Percentiles rank a stretch among this genome's conserved stretches.
phyloP scores from a whole-genome alignment of 2,797 vertebrate species.

The Arnoldichthys spilopterus region DNA sequence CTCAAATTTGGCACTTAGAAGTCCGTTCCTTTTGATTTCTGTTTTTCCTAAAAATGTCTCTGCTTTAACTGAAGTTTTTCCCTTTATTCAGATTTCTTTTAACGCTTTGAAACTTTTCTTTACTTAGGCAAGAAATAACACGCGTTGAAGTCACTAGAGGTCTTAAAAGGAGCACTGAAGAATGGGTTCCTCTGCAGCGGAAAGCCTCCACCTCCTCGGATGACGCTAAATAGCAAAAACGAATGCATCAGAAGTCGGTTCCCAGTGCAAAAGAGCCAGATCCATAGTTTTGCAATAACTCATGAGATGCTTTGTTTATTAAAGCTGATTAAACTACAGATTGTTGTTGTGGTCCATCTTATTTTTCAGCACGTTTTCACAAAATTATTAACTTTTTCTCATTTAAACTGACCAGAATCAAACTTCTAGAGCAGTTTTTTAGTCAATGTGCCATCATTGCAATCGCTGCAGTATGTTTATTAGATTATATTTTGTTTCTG shows the following conservation, averaged over 20 bases:
- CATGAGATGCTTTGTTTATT: constrained; percentile 39
- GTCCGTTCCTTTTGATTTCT: too few relatives aligned
- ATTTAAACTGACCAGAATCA: not conserved
- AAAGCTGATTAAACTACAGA: constrained; percentile 25
- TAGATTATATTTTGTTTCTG: too few relatives aligned
- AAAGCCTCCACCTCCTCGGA: not conserved
- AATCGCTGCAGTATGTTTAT: too few relatives aligned
- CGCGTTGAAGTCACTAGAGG: not conserved
- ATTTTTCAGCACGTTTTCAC: constrained; percentile 6
- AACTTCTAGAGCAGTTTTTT: not conserved
- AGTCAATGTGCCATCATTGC: not conserved
- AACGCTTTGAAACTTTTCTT: not conserved
- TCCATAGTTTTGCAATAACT: constrained; percentile 20
- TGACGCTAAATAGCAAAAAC: constrained; percentile 24
- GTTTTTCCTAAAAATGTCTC: too few relatives aligned
- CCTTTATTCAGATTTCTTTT: not conserved
- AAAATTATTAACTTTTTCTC: not conserved
- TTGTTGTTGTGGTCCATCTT: not conserved
- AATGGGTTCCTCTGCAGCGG: not conserved
- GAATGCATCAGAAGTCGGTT: constrained; percentile 7
- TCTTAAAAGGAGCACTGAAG: not conserved
- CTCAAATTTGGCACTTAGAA: too few relatives aligned
- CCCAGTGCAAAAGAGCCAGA: constrained; percentile 21
- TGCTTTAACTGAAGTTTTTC: too few relatives aligned
- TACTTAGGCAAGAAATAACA: constrained; percentile 53